phyloP scores from a whole-genome alignment of 1,140 invertebrate species.

The Eurosta solidaginis region DNA sequence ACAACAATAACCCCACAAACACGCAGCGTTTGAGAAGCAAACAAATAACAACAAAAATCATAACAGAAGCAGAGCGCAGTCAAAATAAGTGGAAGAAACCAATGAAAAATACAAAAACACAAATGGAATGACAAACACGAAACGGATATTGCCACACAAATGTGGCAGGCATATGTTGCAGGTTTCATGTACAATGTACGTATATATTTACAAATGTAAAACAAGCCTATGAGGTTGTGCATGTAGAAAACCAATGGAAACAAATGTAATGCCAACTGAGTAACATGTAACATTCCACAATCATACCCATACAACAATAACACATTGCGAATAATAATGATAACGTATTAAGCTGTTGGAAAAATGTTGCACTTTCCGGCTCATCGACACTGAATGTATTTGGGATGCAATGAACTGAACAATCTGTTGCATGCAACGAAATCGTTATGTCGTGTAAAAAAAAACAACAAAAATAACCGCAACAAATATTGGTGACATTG shows the following conservation, averaged over 20 bases:
- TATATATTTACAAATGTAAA: background rate
- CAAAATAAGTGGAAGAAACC: background rate
- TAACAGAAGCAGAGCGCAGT: background rate
- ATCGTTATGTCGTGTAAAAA: background rate
- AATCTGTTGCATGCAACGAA: conserved; percentile 21
- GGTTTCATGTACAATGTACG: background rate
- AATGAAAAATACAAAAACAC: too few relatives aligned
- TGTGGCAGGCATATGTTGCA: conserved; percentile 5
- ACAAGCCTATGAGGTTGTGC: background rate
- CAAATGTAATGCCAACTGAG: background rate
- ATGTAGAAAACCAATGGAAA: conserved; percentile 13
- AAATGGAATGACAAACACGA: conserved; percentile 5
- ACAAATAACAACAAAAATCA: background rate
- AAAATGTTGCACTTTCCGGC: background rate
- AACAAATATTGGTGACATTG: background rate
- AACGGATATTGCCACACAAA: conserved; percentile 20
- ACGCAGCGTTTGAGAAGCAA: too few relatives aligned
- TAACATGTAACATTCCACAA: background rate
- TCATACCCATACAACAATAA: background rate
- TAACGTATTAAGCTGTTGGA: background rate
- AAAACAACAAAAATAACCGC: background rate
- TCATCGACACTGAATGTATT: conserved; percentile 7
- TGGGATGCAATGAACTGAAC: conserved; percentile 23
- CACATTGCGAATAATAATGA: background rate
- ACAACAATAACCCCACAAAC: too few relatives aligned